A percentile compares a stretch with the other conserved stretches of the same genome.
phyloP scores from a whole-genome alignment of 1,140 invertebrate species.

The Caenorhabditis inopinata region DNA sequence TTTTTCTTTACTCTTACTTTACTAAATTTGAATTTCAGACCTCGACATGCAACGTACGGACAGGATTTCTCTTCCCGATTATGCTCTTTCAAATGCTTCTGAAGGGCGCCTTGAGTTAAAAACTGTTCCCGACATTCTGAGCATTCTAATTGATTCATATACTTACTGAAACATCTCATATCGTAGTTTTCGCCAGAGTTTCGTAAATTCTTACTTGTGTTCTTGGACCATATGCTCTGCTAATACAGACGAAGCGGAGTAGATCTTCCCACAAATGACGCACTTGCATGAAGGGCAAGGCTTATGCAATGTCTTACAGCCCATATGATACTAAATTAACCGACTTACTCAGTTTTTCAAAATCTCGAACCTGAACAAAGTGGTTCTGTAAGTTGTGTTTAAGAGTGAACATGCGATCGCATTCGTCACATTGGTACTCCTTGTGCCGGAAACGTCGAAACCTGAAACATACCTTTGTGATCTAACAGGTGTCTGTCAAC shows the following conservation, averaged over 20 bases:
- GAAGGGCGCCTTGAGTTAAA: neutral
- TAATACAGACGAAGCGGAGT: neutral
- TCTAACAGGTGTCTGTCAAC: neutral
- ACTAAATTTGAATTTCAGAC: neutral
- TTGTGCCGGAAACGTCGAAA: constrained; percentile 36
- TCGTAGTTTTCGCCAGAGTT: too few relatives aligned
- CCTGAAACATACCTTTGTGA: neutral
- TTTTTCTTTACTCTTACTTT: neutral
- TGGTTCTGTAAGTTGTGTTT: constrained; percentile 26
- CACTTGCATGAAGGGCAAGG: neutral
- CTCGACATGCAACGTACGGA: neutral
- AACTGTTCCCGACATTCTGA: neutral
- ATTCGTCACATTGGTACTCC: constrained; percentile 27
- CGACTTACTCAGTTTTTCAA: neutral
- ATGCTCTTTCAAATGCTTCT: constrained; percentile 6
- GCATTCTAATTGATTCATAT: neutral
- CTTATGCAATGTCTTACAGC: constrained; percentile 1
- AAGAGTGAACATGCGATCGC: constrained; percentile 23
- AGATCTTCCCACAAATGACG: constrained; percentile 12
- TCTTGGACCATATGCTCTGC: neutral
- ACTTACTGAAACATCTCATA: neutral
- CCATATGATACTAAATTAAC: constrained; percentile 5
- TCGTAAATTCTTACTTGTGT: neutral
- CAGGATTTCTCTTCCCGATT: neutral
- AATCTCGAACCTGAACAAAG: neutral